Base-by-base conservation (phyloP, 2,797 vertebrate species). In the Ctenopoma multispine region DNA sequence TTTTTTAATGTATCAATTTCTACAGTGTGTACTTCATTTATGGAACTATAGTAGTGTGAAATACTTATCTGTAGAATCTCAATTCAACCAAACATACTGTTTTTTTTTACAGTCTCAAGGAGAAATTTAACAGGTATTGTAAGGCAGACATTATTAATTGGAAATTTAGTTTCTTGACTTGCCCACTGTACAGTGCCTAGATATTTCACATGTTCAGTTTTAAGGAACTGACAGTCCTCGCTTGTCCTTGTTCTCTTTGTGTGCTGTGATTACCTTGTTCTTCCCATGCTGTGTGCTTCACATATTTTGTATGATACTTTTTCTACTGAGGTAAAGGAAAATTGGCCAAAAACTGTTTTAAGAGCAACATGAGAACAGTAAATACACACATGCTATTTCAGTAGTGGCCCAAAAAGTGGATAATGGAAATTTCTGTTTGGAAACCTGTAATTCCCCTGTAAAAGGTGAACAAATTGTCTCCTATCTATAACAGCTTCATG, bases 391-490 rank as follows among this genome's bases (percentile, higher is more conserved):
- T 15, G 34, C 5, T 18, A n/a, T 57, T 63, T 66, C 10, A 38
- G 44, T 34, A 13, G 13, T 18, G 31, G 9, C 7, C 27, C 12
- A 41, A 54, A 40, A 29, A 48, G 34, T 27, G 47, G 44, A 63
- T 41, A 44, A 43, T 64, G 11, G 20, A 41, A 43, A 40, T n/a
- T 31, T 24, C 21, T 0, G 0, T 17, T 54, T 40, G 23, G 12
- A 40, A 56, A 31, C 20, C 21, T 40, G 40, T 57, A 44, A 62
- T 58, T 7, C 12, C 2, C 0, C 6, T 0, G 2, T n/a, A 31
- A 47, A 68, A 29, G 53, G 27, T 69, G 60, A 60, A 47, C 9
- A 71, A 62, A 56, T 17, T 46, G 62, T 41, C 27, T n/a, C 40
- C 24, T 63, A 24, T 57, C 43, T 63, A 40, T 23, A 34, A n/a